Conservation (phyloP, 2,113 vertebrate species). For the Propithecus coquereli region DNA sequence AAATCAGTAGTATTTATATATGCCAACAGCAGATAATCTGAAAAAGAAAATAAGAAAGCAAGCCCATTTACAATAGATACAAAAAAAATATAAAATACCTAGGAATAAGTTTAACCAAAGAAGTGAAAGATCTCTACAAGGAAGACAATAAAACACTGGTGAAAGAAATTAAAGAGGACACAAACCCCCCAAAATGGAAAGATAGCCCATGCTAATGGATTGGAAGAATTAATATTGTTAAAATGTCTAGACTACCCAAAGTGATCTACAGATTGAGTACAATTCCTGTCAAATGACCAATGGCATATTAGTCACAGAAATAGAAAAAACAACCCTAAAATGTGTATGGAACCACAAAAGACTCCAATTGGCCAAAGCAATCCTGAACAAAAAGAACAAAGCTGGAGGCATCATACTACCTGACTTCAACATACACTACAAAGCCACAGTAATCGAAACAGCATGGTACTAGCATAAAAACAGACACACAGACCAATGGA, state of each 20-base stretch:
- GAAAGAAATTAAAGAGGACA: background rate
- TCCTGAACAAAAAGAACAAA: background rate
- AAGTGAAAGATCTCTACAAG: background rate
- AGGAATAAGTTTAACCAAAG: background rate
- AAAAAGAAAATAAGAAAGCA: background rate
- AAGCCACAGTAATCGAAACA: background rate
- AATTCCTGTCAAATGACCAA: background rate
- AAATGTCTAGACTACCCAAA: background rate
- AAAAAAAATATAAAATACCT: background rate
- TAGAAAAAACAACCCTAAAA: background rate
- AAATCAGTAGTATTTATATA: background rate
- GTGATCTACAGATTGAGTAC: background rate
- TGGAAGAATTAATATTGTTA: background rate
- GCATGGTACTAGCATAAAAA: background rate
- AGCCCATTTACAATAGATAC: background rate
- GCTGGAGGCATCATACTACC: background rate
- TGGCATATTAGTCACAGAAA: background rate
- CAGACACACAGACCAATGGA: background rate
- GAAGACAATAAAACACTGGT: background rate
- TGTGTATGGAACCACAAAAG: background rate
- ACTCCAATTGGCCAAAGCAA: background rate
- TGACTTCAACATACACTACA: background rate
- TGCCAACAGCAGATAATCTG: background rate
- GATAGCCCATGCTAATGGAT: background rate
- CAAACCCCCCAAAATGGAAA: background rate